Evolutionary conservation across 1,140 invertebrate species (phyloP), one percentile per base, ranked within the genome.

Genomic region (Camponotus floridanus): DNA sequence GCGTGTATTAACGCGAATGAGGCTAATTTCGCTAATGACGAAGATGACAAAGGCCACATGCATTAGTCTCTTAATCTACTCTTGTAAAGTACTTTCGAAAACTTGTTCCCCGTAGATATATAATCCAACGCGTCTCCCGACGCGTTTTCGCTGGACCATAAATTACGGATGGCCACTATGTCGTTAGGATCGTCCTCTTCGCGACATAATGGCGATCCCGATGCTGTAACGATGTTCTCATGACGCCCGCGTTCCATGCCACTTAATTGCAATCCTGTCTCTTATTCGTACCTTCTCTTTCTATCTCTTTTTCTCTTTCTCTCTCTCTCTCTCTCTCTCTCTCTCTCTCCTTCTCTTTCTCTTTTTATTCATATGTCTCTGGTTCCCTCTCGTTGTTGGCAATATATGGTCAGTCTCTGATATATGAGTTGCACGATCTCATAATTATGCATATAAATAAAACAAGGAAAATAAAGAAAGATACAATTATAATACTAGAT

Each of bases 111-210:
- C 9, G 55, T 64, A 55, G 86, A 88, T 81, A 88, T 51, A 91
- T 88, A 90, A 90, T 90, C 88, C 84, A 65, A 26, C 31, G 84
- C 70, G 51, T 90, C 87, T 45, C 62, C 55, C 26, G 65, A 48
- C 84, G 76, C 81, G 65, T 84, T 87, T 87, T 89, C 86, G 61
- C 64, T 39, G 36, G 70, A 87, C 70, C 90, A 91, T 93, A 93
- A 93, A 93, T 93, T 90, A 92, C 88, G 74, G 4, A 62, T 73
- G 76, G 90, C 71, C 87, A 89, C 48, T 15, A 18, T 84, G 84
- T 91, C 89, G 88, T 91, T 91, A 92, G 86, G 80, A 87, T 91
- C 86, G 87, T 91, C 87, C 85, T 88, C 90, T 87, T 87, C 79
- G 83, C 62, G 80, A 85, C 76, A 88, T 91, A 90, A 91, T 91